These are phyloP conservation scores for Empidonax traillii DNA, from an alignment of 2,113 vertebrate genomes.

Conservation along the genomic window DNA sequence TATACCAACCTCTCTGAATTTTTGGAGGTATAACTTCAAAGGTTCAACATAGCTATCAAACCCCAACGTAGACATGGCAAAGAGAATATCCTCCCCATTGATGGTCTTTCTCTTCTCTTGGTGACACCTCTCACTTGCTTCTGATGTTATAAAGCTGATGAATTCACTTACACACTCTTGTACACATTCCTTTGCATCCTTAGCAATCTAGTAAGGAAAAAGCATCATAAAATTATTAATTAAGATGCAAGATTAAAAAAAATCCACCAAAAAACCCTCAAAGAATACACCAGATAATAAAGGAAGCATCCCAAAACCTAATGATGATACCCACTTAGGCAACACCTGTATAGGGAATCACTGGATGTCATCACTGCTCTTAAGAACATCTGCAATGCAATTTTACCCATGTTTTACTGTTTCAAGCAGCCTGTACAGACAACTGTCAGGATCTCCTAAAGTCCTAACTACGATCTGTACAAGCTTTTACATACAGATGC, in stretches of 20 bases:
- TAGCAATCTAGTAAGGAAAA: conserved; percentile 85
- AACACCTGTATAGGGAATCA: background rate
- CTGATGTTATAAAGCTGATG: conserved; percentile 98
- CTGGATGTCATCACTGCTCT: background rate
- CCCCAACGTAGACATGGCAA: conserved; percentile 98
- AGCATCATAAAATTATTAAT: background rate
- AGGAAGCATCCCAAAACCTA: background rate
- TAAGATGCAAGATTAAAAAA: background rate
- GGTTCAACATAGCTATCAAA: conserved; percentile 99
- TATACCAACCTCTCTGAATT: conserved; percentile 92
- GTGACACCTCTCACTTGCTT: conserved; percentile 96
- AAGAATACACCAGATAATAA: background rate
- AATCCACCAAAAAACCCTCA: background rate
- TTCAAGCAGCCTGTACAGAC: background rate
- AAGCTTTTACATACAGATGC: background rate
- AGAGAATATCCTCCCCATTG: conserved; percentile 98
- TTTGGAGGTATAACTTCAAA: conserved; percentile 96
- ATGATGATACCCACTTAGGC: background rate
- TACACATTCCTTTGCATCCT: conserved; percentile 98
- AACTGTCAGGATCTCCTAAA: background rate
- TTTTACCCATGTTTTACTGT: background rate
- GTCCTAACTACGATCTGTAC: background rate
- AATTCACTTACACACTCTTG: conserved; percentile 99
- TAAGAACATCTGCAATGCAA: background rate
- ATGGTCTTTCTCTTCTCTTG: conserved; percentile 99